Conservation (phyloP, 2,113 vertebrate species). For the Agapornis roseicollis region DNA sequence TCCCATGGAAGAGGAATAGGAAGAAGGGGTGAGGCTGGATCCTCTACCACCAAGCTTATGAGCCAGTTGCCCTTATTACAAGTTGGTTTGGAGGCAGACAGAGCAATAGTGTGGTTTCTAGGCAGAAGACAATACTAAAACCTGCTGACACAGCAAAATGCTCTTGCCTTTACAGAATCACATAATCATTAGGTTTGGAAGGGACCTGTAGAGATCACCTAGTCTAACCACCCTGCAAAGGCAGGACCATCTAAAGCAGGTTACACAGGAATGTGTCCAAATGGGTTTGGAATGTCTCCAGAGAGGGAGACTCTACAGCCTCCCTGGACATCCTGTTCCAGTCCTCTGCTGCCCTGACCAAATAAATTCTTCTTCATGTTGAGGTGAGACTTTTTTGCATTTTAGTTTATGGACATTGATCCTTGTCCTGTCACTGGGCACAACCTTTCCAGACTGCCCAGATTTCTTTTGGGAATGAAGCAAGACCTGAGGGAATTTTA, state of each 20-base stretch:
- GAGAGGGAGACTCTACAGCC: neutral
- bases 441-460: conserved; percentile 1
- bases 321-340: neutral
- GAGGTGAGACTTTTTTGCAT: neutral
- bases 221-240: neutral
- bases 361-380: neutral
- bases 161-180: neutral
- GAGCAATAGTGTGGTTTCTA: neutral
- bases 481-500: neutral
- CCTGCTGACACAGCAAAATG: neutral
- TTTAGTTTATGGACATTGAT: neutral
- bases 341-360: neutral
- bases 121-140: neutral
- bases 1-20: neutral
- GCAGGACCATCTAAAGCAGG: neutral
- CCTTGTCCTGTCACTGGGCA: neutral
- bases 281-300: neutral
- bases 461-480: conserved; percentile 18
- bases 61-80: neutral
- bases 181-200: neutral
- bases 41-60: neutral
- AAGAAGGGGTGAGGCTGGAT: neutral
- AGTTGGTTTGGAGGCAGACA: neutral
- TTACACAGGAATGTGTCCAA: neutral
- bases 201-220: neutral